Conservation (phyloP, 2,888 invertebrate species). For the Sisyra nigra region DNA sequence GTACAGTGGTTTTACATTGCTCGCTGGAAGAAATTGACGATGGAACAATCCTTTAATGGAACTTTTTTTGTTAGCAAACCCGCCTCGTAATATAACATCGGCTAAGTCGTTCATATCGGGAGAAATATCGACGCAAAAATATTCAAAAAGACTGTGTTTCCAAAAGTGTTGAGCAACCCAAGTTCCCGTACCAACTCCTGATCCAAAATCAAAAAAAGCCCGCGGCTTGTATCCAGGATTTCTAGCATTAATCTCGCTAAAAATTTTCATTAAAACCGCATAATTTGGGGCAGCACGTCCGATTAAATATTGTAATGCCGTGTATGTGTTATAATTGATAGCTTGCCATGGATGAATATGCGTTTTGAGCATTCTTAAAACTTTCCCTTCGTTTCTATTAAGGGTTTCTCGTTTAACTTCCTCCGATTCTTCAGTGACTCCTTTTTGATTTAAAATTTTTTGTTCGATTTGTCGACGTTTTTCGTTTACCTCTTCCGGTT, state of each 20-base stretch:
- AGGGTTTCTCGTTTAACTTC: constrained; percentile 24
- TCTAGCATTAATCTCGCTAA: constrained; percentile 52
- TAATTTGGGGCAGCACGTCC: constrained; percentile 59
- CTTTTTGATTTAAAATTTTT: constrained; percentile 20
- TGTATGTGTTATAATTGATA: constrained; percentile 47
- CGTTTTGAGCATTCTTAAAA: constrained; percentile 37
- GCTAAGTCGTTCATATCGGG: constrained; percentile 69
- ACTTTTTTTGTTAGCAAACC: constrained; percentile 41
- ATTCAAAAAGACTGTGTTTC: constrained; percentile 58
- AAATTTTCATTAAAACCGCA: constrained; percentile 48
- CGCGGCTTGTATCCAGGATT: constrained; percentile 54
- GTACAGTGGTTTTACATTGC: too few species aligned
- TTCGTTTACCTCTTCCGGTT: constrained; percentile 32
- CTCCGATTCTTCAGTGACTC: constrained; percentile 21
- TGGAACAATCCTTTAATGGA: constrained; percentile 47
- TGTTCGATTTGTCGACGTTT: constrained; percentile 23
- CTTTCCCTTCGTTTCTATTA: constrained; percentile 33
- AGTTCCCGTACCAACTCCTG: constrained; percentile 72
- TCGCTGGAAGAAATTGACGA: constrained; percentile 66
- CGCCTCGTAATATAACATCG: constrained; percentile 47
- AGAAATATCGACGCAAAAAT: constrained; percentile 73
- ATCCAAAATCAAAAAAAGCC: constrained; percentile 79
- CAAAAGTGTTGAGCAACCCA: constrained; percentile 71
- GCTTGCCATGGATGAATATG: constrained; percentile 51
- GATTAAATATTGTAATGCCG: constrained; percentile 52